phyloP scores from a whole-genome alignment of 2,888 invertebrate species.

The Xanthia togata region DNA sequence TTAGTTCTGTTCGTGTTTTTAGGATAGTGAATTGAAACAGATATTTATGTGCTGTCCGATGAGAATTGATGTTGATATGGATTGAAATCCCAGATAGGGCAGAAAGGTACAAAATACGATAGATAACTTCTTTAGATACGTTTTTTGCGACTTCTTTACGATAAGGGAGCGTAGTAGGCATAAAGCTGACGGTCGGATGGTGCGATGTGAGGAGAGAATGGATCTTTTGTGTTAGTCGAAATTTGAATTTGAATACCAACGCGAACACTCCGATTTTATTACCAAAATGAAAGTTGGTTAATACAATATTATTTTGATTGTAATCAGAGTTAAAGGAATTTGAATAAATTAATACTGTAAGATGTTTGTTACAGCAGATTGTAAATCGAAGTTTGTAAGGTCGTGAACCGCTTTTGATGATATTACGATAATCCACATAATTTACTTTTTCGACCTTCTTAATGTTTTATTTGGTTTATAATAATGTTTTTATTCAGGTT shows the following conservation, averaged over 20 bases:
- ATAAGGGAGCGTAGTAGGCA: slow-evolving; percentile 54
- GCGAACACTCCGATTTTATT: slow-evolving; percentile 51
- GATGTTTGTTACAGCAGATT: slow-evolving; percentile 39
- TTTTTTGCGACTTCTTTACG: slow-evolving; percentile 64
- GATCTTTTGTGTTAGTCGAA: slow-evolving; percentile 61
- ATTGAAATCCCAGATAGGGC: slow-evolving; percentile 58
- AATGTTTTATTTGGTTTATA: neutral
- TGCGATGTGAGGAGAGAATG: slow-evolving; percentile 57
- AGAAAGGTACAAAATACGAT: slow-evolving; percentile 64
- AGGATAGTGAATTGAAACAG: slow-evolving; percentile 49
- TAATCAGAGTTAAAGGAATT: slow-evolving; percentile 53
- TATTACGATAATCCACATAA: neutral
- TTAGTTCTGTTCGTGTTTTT: slow-evolving; percentile 42
- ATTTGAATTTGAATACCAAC: slow-evolving; percentile 66
- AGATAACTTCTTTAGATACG: slow-evolving; percentile 63
- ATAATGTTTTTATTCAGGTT: neutral
- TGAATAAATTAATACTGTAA: slow-evolving; percentile 52
- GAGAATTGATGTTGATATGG: slow-evolving; percentile 60
- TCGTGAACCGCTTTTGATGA: neutral
- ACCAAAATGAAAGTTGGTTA: slow-evolving; percentile 57
- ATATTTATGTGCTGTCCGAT: slow-evolving; percentile 57
- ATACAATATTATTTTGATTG: slow-evolving; percentile 57
- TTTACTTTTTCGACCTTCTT: neutral
- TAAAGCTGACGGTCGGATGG: slow-evolving; percentile 51
- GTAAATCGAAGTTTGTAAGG: slow-evolving; percentile 21